These are phyloP conservation scores for Hypolimnas misippus DNA, from an alignment of 2,888 invertebrate species.

Conservation along the genomic window DNA sequence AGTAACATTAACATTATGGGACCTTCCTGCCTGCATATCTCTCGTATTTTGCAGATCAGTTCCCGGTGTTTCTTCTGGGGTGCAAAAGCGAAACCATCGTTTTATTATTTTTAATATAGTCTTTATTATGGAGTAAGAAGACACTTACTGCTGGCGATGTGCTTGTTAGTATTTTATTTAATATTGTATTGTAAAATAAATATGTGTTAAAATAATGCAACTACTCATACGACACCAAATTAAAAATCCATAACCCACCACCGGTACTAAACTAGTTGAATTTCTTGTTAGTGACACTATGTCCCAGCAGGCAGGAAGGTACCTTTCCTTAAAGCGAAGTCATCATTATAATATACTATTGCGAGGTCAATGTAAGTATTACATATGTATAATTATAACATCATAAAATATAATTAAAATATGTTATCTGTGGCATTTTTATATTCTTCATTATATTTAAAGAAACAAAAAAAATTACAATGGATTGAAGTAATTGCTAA, in stretches of 20 bases:
- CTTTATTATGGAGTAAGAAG: constrained; percentile 40
- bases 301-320: constrained; percentile 85
- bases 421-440: constrained; percentile 25
- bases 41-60: constrained; percentile 81
- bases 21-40: constrained; percentile 88
- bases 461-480: constrained; percentile 9
- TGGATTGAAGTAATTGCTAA: background rate
- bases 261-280: constrained; percentile 63
- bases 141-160: constrained; percentile 34
- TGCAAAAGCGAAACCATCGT: constrained; percentile 81
- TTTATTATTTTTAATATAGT: constrained; percentile 60
- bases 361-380: constrained; percentile 37
- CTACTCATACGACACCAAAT: constrained; percentile 59
- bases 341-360: constrained; percentile 66
- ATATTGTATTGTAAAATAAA: constrained; percentile 58
- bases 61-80: constrained; percentile 82
- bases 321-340: constrained; percentile 83
- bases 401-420: constrained; percentile 23
- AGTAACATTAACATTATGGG: constrained; percentile 76
- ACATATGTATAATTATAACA: constrained; percentile 37
- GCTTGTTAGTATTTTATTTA: constrained; percentile 45
- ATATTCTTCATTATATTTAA: constrained; percentile 19
- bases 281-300: constrained; percentile 75
- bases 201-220: constrained; percentile 66
- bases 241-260: constrained; percentile 67